phyloP scores from a whole-genome alignment of 2,888 invertebrate genomes.

The Smittia sp. region DNA sequence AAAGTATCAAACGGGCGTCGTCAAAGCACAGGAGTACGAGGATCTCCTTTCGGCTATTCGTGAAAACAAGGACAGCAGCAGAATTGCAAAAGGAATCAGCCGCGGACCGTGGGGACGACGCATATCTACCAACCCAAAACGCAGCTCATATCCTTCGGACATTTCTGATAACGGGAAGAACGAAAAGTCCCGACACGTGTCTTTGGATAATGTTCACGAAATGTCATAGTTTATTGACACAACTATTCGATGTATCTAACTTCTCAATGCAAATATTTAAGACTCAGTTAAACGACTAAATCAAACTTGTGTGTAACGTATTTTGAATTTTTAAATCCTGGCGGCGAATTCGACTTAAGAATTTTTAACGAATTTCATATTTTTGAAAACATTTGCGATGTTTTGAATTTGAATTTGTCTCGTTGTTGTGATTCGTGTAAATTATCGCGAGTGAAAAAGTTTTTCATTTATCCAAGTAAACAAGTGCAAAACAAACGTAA shows the following conservation, averaged over 20 bases:
- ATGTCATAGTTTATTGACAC: not conserved
- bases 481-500: too few species aligned
- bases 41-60: constrained; percentile 62
- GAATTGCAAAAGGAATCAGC: not conserved
- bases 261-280: too few species aligned
- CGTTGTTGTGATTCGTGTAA: too few species aligned
- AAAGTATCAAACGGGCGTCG: constrained; percentile 76
- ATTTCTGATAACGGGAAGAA: not conserved
- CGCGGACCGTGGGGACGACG: not conserved
- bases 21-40: constrained; percentile 64
- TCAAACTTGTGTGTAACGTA: too few species aligned
- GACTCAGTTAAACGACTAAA: too few species aligned
- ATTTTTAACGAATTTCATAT: too few species aligned
- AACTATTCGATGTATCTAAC: not conserved
- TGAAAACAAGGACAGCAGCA: constrained; percentile 47
- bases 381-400: too few species aligned
- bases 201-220: not conserved
- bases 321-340: too few species aligned
- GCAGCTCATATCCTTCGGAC: not conserved
- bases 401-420: too few species aligned
- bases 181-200: not conserved
- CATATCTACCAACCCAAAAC: not conserved
- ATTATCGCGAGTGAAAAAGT: too few species aligned
- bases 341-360: too few species aligned
- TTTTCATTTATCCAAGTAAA: too few species aligned